Base-by-base conservation (phyloP, 1,140 invertebrate species). In the Carcinoscorpius rotundicauda region DNA sequence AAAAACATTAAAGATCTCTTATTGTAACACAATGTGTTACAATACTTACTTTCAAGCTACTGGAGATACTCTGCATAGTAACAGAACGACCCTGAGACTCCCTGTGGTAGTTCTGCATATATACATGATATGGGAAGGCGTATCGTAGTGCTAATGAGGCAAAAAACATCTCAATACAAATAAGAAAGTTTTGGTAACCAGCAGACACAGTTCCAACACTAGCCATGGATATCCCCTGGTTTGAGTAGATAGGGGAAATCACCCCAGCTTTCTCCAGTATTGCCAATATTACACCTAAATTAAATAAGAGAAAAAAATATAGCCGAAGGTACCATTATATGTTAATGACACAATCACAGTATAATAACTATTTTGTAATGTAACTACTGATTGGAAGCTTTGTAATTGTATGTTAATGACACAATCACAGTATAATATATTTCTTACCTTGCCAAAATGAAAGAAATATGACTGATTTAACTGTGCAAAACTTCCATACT, bases 151-250 rank as follows among this genome's bases (percentile, higher is more conserved):
- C 95, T 64, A 99, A 83, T 9, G 95, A 89, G 49, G 97, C 97
- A 73, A 94, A 93, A 72, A 98, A 84, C 97, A 99, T 99, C 83
- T 99, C 97, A 73, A 99, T 89, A 75, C 97, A 99, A 78, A 99
- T 97, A 70, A 99, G 84, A 79, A 99, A 98, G 80, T 99, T 99
- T 80, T 99, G 97, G 80, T 97, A 99, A 61, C 97, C 97, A 65
- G 97, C 97, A 4, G 97, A 97, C 4, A 99, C 95, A 0, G 97
- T 98, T 80, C 97, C 97, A 60, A 91, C 85, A 57, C 86, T 87
- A 3, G 86, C 88, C 50, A 76, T 72, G 11, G 84, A 82, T 63
- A 84, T 81, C 87, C 89, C 68, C 84, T 81, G 64, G 81, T 29
- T 63, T 10, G 63, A 66, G 63, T 64, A 66, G 50, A 68, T 65